These are phyloP conservation scores for Chroicocephalus ridibundus DNA, from an alignment of 2,113 vertebrate species.

Conservation along the genomic window DNA sequence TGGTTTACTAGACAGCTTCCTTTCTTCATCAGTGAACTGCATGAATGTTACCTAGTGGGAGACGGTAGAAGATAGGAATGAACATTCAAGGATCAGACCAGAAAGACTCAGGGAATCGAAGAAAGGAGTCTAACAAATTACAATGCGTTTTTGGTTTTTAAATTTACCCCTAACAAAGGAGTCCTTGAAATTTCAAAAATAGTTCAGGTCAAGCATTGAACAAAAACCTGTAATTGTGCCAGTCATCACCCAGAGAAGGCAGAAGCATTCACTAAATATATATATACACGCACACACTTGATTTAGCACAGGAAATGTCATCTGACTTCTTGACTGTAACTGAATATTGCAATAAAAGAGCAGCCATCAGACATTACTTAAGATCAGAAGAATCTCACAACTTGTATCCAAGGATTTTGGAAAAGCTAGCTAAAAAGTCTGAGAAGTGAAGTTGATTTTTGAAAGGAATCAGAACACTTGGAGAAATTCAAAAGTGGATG, in stretches of 20 bases:
- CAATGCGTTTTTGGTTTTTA: neutral
- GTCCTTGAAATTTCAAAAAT: neutral
- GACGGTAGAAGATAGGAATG: neutral
- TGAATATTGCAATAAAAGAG: neutral
- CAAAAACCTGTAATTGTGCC: neutral
- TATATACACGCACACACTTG: neutral
- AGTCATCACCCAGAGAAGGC: neutral
- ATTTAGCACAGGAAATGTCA: conserved; percentile 30
- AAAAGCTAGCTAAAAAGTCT: neutral
- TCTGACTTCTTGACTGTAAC: conserved; percentile 41
- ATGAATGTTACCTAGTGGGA: neutral
- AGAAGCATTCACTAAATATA: neutral
- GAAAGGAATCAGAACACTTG: neutral
- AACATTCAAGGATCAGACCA: neutral
- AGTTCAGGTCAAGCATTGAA: neutral
- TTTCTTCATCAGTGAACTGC: neutral
- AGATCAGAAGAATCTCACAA: neutral
- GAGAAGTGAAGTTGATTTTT: neutral
- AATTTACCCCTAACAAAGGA: neutral
- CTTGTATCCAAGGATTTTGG: neutral
- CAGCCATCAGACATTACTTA: neutral
- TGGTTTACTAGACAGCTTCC: neutral
- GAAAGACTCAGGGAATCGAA: neutral
- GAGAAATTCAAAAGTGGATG: neutral
- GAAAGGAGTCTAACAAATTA: neutral